Evolutionary conservation across 2,797 vertebrate genomes (phyloP).

Genomic region (Enteromius paludinosus): DNA sequence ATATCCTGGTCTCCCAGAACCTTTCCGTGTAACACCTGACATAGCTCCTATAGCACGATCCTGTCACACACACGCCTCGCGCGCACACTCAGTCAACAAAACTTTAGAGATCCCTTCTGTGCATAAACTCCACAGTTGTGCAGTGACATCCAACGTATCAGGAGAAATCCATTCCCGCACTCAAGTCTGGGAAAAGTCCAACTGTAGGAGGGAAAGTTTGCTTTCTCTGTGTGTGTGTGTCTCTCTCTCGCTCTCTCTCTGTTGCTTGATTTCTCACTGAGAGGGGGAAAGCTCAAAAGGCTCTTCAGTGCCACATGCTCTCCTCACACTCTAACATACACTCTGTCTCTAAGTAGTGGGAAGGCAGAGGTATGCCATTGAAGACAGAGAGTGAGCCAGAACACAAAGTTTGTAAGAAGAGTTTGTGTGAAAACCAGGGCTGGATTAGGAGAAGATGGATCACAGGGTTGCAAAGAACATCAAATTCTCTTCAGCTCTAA

Average conservation of each 20-base stretch:
- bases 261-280: constrained; percentile 41
- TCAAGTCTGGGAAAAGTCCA: constrained; percentile 39
- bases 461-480: background rate
- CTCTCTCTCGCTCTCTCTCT: background rate
- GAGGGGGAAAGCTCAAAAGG: background rate
- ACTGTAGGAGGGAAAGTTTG: constrained; percentile 24
- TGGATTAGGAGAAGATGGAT: constrained; percentile 12
- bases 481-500: background rate
- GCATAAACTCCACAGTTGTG: constrained; percentile 1
- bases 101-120: constrained; percentile 12
- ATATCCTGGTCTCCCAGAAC: constrained; percentile 91
- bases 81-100: constrained; percentile 19
- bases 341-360: constrained; percentile 29
- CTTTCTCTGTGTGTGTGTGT: background rate
- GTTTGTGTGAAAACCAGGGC: constrained; percentile 51
- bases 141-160: constrained; percentile 31
- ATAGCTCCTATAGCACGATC: constrained; percentile 71
- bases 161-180: constrained; percentile 27
- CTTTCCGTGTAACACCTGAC: constrained; percentile 92
- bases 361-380: constrained; percentile 58
- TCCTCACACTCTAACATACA: constrained; percentile 18
- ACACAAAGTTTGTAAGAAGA: constrained; percentile 53
- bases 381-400: constrained; percentile 39
- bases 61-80: constrained; percentile 18
- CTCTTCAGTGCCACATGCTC: constrained; percentile 32